Conservation (phyloP, 2,113 vertebrate genomes). For the Athene cunicularia region DNA sequence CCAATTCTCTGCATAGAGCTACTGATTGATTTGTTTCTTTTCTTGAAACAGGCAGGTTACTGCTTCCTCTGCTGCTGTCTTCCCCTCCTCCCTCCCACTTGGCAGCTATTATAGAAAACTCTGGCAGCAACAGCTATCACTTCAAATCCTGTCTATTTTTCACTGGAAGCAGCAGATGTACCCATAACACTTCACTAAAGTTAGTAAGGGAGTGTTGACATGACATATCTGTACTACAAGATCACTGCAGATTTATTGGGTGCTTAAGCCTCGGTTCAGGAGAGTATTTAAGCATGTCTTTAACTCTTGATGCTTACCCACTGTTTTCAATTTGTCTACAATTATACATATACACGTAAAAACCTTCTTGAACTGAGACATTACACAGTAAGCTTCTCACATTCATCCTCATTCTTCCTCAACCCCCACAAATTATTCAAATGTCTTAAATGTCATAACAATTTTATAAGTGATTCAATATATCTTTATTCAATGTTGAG, state of each 20-base stretch:
- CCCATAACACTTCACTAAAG: constrained; percentile 44
- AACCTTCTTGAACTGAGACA: neutral
- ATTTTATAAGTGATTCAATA: neutral
- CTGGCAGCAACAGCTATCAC: constrained; percentile 38
- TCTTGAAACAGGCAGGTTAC: constrained; percentile 33
- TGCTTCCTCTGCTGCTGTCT: neutral
- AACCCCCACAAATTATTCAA: neutral
- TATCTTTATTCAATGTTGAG: neutral
- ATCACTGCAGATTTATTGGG: constrained; percentile 4
- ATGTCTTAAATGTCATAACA: neutral
- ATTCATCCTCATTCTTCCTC: neutral
- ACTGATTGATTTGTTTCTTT: constrained; percentile 59
- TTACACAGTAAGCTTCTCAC: neutral
- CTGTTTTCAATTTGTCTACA: neutral
- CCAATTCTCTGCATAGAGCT: neutral
- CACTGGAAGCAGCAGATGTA: constrained; percentile 48
- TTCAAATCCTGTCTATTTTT: constrained; percentile 44
- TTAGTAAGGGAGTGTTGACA: constrained; percentile 20
- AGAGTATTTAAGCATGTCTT: constrained; percentile 29
- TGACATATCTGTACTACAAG: neutral
- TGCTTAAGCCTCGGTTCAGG: neutral
- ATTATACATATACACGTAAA: neutral
- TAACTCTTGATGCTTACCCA: neutral
- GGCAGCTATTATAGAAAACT: constrained; percentile 48
- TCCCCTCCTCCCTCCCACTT: constrained; percentile 5